phyloP scores from a whole-genome alignment of 2,797 vertebrate genomes.

The Bryconaethiops microstoma region DNA sequence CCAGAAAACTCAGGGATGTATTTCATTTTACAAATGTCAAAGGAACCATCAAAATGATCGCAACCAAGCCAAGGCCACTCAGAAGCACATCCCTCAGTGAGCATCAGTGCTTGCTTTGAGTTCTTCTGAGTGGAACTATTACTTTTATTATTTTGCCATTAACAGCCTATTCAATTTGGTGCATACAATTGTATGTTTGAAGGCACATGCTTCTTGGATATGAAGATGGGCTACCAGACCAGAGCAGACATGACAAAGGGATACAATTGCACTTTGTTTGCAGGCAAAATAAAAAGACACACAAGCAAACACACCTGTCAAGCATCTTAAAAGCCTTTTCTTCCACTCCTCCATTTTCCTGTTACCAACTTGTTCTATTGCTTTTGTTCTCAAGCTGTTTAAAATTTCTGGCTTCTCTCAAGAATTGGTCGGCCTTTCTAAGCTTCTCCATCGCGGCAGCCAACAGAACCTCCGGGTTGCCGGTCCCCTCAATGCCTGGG shows the following conservation, averaged over 20 bases:
- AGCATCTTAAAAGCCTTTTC: background rate
- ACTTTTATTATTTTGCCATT: too few relatives aligned
- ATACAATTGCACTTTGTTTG: slow-evolving; percentile 64
- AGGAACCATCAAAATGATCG: too few relatives aligned
- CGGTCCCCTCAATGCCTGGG: slow-evolving; percentile 31
- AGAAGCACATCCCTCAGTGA: too few relatives aligned
- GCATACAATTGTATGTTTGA: background rate
- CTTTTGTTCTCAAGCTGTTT: slow-evolving; percentile 65
- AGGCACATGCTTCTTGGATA: slow-evolving; percentile 23
- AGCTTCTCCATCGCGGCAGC: slow-evolving; percentile 88
- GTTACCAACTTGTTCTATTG: slow-evolving; percentile 74
- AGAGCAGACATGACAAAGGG: slow-evolving; percentile 28
- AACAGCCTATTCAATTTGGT: too few relatives aligned
- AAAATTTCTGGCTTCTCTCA: slow-evolving; percentile 84
- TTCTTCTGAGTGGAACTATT: background rate
- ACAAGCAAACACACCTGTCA: background rate
- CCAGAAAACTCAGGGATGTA: background rate
- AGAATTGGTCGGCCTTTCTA: slow-evolving; percentile 84
- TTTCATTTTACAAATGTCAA: background rate
- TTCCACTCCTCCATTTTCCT: slow-evolving; percentile 2
- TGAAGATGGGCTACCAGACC: background rate
- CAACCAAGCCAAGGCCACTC: background rate
- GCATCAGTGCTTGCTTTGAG: background rate
- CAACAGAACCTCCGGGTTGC: slow-evolving; percentile 78
- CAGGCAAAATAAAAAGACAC: background rate